A percentile compares a stretch with the other conserved stretches of the same genome.
phyloP scores from a whole-genome alignment of 2,113 vertebrate genomes.

The Chamaea fasciata region DNA sequence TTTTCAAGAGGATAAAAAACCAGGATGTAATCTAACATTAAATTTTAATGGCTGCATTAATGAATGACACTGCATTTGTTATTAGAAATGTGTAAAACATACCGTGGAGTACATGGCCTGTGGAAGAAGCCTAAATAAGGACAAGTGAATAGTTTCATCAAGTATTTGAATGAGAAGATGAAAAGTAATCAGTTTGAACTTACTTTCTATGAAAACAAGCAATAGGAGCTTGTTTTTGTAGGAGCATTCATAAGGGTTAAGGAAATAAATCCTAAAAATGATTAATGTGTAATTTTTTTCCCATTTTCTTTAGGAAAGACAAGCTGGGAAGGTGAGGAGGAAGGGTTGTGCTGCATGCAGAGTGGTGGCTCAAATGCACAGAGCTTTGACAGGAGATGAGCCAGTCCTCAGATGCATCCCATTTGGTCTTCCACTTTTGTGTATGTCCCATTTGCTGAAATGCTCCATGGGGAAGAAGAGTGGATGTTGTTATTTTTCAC shows the following conservation, averaged over 20 bases:
- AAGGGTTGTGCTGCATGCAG: not conserved
- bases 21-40: not conserved
- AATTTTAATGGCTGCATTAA: not conserved
- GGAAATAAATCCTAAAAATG: not conserved
- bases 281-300: not conserved
- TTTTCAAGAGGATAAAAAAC: not conserved
- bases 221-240: not conserved
- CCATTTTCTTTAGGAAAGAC: not conserved
- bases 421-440: not conserved
- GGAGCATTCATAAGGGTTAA: not conserved
- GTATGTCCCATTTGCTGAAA: not conserved
- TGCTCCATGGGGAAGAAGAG: not conserved
- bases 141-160: not conserved
- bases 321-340: not conserved
- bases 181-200: not conserved
- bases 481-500: not conserved
- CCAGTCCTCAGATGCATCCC: not conserved
- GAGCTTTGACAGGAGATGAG: not conserved
- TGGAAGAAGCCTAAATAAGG: not conserved
- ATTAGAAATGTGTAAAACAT: not conserved
- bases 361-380: not conserved
- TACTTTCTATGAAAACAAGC: slow-evolving; percentile 12
- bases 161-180: not conserved
- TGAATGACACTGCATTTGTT: not conserved
- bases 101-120: not conserved